phyloP scores from a whole-genome alignment of 2,797 vertebrate genomes.

The Danio albolineatus region DNA sequence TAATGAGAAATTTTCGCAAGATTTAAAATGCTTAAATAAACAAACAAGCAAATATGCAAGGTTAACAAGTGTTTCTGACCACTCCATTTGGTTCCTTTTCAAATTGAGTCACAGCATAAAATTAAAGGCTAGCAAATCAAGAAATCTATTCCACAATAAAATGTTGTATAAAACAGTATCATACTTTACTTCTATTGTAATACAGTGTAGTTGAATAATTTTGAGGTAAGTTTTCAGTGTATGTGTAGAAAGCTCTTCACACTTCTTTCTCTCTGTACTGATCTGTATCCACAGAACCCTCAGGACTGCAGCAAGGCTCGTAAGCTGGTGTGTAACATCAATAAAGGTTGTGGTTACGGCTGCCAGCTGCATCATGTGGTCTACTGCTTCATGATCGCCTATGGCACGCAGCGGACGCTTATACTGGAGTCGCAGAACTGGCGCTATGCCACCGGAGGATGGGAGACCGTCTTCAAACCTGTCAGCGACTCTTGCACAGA shows the following conservation, averaged over 20 bases:
- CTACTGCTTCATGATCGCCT: conserved; percentile 99
- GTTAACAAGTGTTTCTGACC: too few relatives aligned
- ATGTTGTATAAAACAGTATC: not conserved
- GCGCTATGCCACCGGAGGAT: conserved; percentile 96
- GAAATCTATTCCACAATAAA: conserved; percentile 3
- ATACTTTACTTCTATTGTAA: not conserved
- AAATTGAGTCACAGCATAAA: too few relatives aligned
- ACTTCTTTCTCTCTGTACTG: not conserved
- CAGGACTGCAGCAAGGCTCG: conserved; percentile 96
- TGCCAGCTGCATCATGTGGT: conserved; percentile 99
- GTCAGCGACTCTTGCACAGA: conserved; percentile 90
- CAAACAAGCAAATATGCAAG: too few relatives aligned
- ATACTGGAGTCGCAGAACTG: conserved; percentile 98
- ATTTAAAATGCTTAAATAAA: too few relatives aligned
- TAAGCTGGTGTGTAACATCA: conserved; percentile 99
- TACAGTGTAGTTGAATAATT: not conserved
- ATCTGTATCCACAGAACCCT: conserved; percentile 83
- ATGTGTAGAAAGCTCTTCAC: not conserved
- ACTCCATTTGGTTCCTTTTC: too few relatives aligned
- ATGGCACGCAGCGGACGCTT: conserved; percentile 94
- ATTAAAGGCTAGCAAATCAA: conserved; percentile 8
- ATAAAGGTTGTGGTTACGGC: conserved; percentile 98
- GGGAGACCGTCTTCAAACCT: conserved; percentile 97
- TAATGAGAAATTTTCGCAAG: too few relatives aligned
- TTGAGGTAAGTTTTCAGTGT: not conserved